Conservation (phyloP, 2,888 invertebrate genomes). For the Pristionchus maxplancki region DNA sequence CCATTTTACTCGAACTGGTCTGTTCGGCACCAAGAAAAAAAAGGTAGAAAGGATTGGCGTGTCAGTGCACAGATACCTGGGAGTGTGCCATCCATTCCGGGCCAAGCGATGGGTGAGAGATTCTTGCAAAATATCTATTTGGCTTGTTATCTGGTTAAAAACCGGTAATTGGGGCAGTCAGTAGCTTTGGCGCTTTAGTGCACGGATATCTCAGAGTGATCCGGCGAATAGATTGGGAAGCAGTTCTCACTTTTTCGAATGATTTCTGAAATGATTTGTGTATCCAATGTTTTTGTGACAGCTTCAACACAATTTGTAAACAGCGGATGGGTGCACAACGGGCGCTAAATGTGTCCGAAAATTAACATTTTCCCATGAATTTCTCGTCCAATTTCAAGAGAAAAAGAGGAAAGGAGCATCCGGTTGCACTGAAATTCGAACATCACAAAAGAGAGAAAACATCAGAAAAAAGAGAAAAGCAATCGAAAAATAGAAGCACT, state of each 20-base stretch:
- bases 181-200: slow-evolving; percentile 70
- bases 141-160: too few relatives aligned
- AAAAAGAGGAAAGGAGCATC: background rate
- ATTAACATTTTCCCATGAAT: background rate
- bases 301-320: too few relatives aligned
- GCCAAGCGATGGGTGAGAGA: slow-evolving; percentile 75
- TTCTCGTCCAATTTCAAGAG: background rate
- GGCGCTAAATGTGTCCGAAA: background rate
- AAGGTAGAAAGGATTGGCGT: too few relatives aligned
- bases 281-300: too few relatives aligned
- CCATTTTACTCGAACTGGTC: too few relatives aligned
- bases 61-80: slow-evolving; percentile 72
- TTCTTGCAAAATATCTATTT: too few relatives aligned
- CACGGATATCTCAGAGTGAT: slow-evolving; percentile 72
- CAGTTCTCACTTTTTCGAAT: too few relatives aligned
- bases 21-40: too few relatives aligned
- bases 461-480: background rate
- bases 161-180: too few relatives aligned
- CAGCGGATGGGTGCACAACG: background rate
- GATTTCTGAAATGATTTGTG: too few relatives aligned
- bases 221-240: too few relatives aligned
- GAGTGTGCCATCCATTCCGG: slow-evolving; percentile 71
- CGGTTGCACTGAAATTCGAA: background rate
- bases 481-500: background rate
- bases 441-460: background rate